Evolutionary conservation across 2,797 vertebrate genomes (phyloP).

Genomic region (Taeniopygia guttata): DNA sequence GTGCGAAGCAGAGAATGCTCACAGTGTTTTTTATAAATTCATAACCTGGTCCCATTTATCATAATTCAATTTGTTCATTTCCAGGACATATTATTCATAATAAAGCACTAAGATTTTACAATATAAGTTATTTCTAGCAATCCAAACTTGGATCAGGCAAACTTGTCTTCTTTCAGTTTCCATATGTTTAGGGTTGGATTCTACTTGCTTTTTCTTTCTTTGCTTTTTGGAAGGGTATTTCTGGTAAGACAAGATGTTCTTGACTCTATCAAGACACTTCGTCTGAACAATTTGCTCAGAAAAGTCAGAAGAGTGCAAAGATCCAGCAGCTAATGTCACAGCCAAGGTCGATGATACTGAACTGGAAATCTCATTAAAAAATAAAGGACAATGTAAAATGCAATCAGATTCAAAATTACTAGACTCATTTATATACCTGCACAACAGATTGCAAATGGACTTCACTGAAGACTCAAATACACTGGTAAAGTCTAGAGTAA

Average conservation of each 20-base stretch:
- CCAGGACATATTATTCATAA: background rate
- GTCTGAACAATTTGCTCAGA: background rate
- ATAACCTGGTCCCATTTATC: background rate
- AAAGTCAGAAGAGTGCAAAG: background rate
- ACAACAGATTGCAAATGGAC: conserved; percentile 25
- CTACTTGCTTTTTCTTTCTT: background rate
- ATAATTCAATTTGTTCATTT: background rate
- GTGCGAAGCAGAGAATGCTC: background rate
- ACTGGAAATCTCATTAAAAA: conserved; percentile 47
- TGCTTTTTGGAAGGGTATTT: background rate
- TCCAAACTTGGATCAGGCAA: background rate
- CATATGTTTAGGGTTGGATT: background rate
- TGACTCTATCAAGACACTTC: background rate
- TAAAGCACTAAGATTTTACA: background rate
- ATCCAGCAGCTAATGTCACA: background rate
- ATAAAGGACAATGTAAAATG: conserved; percentile 48
- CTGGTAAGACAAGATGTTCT: background rate
- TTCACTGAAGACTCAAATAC: conserved; percentile 10
- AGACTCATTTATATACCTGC: conserved; percentile 5
- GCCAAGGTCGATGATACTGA: conserved; percentile 2
- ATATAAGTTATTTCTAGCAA: background rate
- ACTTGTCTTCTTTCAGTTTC: background rate
- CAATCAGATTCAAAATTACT: conserved; percentile 36
- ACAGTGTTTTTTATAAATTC: background rate
- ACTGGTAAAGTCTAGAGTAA: background rate